phyloP scores from a whole-genome alignment of 2,797 vertebrate genomes.

The Tokudaia muenninki region DNA sequence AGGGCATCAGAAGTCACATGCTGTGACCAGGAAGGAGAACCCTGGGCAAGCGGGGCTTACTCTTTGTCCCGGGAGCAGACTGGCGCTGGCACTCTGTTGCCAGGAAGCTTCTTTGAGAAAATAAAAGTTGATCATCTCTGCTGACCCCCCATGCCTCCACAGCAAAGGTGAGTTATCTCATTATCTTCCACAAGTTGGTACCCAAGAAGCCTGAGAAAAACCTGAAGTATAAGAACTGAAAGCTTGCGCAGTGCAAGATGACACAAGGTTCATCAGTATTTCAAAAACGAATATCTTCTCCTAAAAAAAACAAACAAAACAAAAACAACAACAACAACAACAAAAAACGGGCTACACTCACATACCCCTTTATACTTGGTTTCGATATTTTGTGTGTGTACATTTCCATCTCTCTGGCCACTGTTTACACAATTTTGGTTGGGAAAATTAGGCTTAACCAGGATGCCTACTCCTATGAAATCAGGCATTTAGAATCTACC shows the following conservation, averaged over 20 bases:
- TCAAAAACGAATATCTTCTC: background rate
- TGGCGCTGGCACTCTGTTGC: background rate
- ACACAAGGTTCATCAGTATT: constrained; percentile 23
- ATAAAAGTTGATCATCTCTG: background rate
- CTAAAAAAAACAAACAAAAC: background rate
- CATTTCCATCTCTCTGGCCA: background rate
- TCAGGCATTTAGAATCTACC: background rate
- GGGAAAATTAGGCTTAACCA: background rate
- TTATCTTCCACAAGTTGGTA: background rate
- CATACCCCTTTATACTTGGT: background rate
- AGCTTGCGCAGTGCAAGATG: background rate
- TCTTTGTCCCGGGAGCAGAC: background rate
- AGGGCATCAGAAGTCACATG: background rate
- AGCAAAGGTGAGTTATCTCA: background rate
- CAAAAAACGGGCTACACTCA: background rate
- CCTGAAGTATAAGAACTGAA: background rate
- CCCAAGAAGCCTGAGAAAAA: constrained; percentile 12
- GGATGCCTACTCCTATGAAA: background rate
- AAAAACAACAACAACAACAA: too few relatives aligned
- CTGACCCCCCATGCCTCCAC: background rate
- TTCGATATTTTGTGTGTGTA: background rate
- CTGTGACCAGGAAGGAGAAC: background rate
- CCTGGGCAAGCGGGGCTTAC: background rate
- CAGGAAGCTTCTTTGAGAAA: constrained; percentile 37
- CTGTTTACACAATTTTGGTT: constrained; percentile 14